phyloP scores from a whole-genome alignment of 1,140 invertebrate genomes.

The Drosophila malerkotliana region DNA sequence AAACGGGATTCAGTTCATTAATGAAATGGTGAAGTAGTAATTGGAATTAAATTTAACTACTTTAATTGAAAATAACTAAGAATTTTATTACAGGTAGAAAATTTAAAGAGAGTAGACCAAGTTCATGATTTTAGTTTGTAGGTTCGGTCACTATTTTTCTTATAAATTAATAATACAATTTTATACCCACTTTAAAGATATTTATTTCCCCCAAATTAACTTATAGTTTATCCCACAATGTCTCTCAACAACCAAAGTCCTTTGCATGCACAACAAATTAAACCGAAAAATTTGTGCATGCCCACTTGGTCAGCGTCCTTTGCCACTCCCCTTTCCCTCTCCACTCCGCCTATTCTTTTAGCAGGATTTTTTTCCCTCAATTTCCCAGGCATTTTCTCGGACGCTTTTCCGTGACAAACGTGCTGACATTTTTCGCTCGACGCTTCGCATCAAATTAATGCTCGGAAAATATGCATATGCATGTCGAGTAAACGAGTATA shows the following conservation, averaged over 20 bases:
- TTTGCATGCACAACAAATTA: constrained; percentile 29
- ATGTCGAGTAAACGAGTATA: constrained; percentile 63
- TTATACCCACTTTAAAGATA: neutral
- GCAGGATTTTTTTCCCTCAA: neutral
- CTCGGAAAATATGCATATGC: constrained; percentile 66
- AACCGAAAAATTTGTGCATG: constrained; percentile 19
- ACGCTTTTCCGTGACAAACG: constrained; percentile 45
- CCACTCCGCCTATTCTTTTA: neutral
- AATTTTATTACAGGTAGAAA: too few relatives aligned
- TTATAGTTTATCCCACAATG: neutral
- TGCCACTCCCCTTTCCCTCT: neutral
- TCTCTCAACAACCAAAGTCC: neutral
- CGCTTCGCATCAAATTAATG: constrained; percentile 65
- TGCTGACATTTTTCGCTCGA: constrained; percentile 58
- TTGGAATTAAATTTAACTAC: constrained; percentile 4
- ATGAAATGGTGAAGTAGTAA: constrained; percentile 11
- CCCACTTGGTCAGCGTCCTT: neutral
- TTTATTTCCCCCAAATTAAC: constrained; percentile 1
- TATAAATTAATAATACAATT: neutral
- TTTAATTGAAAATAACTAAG: neutral
- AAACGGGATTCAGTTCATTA: constrained; percentile 3
- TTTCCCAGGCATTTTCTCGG: constrained; percentile 31
- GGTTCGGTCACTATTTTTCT: neutral
- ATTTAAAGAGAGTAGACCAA: too few relatives aligned
- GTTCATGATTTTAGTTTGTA: too few relatives aligned